A percentile compares a stretch with the other conserved stretches of the same genome.
Conservation (phyloP, 2,888 invertebrate genomes). For the Campopleginae sp. region DNA sequence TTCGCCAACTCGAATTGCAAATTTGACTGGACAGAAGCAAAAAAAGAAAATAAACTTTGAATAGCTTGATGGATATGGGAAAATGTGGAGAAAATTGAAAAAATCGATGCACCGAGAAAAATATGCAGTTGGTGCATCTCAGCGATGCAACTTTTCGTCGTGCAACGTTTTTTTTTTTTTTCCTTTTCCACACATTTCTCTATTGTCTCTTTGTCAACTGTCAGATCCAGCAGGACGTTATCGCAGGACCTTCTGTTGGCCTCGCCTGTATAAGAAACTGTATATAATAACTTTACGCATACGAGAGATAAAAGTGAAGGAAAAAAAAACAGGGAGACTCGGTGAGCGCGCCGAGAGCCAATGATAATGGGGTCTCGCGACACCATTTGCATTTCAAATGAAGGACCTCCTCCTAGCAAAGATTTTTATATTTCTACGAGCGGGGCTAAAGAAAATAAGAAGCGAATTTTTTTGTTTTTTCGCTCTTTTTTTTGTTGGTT, state of each 20-base stretch:
- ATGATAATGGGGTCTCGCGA: slow-evolving; percentile 58
- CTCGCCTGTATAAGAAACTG: slow-evolving; percentile 1
- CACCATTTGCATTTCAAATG: slow-evolving; percentile 64
- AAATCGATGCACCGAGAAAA: not conserved
- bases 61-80: no score
- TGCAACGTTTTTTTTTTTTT: slow-evolving; percentile 15
- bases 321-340: slow-evolving; percentile 24
- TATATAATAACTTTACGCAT: slow-evolving; percentile 40
- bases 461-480: not conserved
- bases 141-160: not conserved
- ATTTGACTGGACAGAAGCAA: no score
- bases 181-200: not conserved
- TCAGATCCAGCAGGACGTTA: slow-evolving; percentile 5
- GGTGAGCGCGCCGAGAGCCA: slow-evolving; percentile 19
- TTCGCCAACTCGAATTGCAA: no score
- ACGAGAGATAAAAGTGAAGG: no score
- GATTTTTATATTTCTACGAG: slow-evolving; percentile 62
- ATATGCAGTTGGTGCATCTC: not conserved
- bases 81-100: no score
- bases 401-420: slow-evolving; percentile 57
- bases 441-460: slow-evolving; percentile 49
- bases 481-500: no score
- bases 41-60: no score
- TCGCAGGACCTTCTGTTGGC: not conserved
- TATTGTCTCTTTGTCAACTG: not conserved